Percentiles rank a stretch among this genome's conserved stretches.
These are phyloP conservation scores for Malurus splendens DNA, from an alignment of 2,797 vertebrate species.

Conservation along the genomic window DNA sequence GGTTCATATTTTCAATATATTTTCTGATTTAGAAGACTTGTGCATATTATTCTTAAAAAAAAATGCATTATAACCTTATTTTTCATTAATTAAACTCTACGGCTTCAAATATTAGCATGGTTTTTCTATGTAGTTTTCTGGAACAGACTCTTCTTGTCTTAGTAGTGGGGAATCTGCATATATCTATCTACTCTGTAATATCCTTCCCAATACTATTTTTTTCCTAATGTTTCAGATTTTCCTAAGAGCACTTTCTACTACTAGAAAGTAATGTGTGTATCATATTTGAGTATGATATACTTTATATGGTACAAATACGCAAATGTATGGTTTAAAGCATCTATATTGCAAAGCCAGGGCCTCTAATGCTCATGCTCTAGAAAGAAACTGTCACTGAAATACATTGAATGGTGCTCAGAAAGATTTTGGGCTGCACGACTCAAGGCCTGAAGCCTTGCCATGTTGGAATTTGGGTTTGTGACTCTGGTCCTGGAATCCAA, in stretches of 20 bases:
- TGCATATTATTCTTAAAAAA: background rate
- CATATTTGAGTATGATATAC: background rate
- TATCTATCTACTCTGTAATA: background rate
- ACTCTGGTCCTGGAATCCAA: background rate
- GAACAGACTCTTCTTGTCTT: background rate
- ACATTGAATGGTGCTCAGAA: background rate
- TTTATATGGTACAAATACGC: background rate
- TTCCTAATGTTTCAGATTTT: background rate
- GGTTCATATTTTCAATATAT: background rate
- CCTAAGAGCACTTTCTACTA: background rate
- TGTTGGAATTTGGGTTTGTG: background rate
- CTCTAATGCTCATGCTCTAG: background rate
- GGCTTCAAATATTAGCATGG: background rate
- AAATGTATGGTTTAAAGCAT: background rate
- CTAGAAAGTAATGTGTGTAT: background rate
- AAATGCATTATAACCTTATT: background rate
- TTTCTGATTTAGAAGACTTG: background rate
- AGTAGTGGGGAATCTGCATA: fast-evolving
- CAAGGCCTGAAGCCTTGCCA: background rate
- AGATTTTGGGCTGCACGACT: background rate
- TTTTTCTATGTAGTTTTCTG: background rate
- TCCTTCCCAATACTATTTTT: background rate
- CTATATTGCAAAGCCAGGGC: background rate
- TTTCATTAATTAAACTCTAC: background rate
- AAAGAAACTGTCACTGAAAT: background rate